These are phyloP conservation scores for Perca fluviatilis DNA, from an alignment of 2,113 vertebrate species.

Conservation along the genomic window DNA sequence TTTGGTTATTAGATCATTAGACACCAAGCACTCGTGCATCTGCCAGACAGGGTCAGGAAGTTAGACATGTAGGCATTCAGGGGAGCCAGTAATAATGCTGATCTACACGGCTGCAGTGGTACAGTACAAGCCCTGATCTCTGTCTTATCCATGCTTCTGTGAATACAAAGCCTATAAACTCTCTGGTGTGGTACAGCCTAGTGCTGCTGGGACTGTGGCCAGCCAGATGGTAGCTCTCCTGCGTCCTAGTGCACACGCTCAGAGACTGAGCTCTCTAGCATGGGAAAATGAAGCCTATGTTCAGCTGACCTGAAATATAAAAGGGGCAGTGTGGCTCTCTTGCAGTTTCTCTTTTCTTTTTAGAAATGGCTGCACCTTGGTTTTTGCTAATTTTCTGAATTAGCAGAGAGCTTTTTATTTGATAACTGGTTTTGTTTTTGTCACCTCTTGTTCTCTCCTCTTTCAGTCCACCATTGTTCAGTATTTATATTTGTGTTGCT, in stretches of 20 bases:
- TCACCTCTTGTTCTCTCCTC: conserved; percentile 69
- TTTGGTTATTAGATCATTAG: conserved; percentile 69
- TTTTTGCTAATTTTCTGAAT: conserved; percentile 78
- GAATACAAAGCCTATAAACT: conserved; percentile 86
- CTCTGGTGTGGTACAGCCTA: conserved; percentile 75
- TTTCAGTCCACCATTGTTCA: conserved; percentile 55
- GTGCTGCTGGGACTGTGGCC: conserved; percentile 82
- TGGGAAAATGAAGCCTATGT: conserved; percentile 81
- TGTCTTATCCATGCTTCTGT: conserved; percentile 86
- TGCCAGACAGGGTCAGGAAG: conserved; percentile 71
- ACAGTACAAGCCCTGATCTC: conserved; percentile 79
- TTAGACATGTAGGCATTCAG: conserved; percentile 74
- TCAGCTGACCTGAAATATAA: conserved; percentile 75
- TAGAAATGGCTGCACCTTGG: conserved; percentile 73
- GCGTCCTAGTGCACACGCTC: conserved; percentile 85
- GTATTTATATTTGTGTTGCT: conserved; percentile 70
- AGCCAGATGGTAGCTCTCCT: conserved; percentile 88
- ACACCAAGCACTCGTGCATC: conserved; percentile 65
- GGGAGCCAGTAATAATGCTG: conserved; percentile 82
- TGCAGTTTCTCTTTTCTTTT: conserved; percentile 55
- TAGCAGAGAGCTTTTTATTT: conserved; percentile 75
- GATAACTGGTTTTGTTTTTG: conserved; percentile 49
- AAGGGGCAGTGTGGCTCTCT: conserved; percentile 68
- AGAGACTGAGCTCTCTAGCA: conserved; percentile 90
- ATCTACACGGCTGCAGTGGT: conserved; percentile 65